Evolutionary conservation across 2,888 invertebrate species (phyloP).

Genomic region (Eupithecia pulchellata): DNA sequence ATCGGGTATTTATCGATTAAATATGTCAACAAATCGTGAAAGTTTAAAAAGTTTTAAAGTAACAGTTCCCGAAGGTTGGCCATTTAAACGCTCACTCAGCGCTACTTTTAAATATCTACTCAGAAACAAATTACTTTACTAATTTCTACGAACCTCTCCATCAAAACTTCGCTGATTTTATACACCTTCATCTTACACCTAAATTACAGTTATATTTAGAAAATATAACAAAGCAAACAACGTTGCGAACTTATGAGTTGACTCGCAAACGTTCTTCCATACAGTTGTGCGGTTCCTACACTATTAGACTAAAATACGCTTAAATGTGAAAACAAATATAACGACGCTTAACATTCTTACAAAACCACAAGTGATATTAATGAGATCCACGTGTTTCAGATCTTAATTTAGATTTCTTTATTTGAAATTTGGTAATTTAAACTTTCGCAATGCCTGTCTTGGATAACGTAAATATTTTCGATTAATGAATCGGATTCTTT

Average conservation of each 20-base stretch:
- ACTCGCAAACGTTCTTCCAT: slow-evolving; percentile 52
- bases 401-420: slow-evolving; percentile 22
- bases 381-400: slow-evolving; percentile 14
- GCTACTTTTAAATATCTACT: slow-evolving; percentile 1
- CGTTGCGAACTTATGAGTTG: slow-evolving; percentile 60
- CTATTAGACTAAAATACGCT: not conserved
- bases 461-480: slow-evolving; percentile 12
- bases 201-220: slow-evolving; percentile 39
- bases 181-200: slow-evolving; percentile 23
- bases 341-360: slow-evolving; percentile 32
- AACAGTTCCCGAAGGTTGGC: not conserved
- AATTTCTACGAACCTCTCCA: not conserved
- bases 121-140: not conserved
- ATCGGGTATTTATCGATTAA: too few relatives aligned
- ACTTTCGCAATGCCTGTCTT: slow-evolving; percentile 14
- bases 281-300: slow-evolving; percentile 41
- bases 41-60: too few relatives aligned
- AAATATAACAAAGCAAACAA: slow-evolving; percentile 56
- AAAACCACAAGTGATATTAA: slow-evolving; percentile 30
- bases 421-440: slow-evolving; percentile 20
- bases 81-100: slow-evolving; percentile 2
- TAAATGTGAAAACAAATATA: slow-evolving; percentile 39
- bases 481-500: slow-evolving; percentile 3
- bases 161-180: not conserved
- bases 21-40: too few relatives aligned